A percentile compares a stretch with the other conserved stretches of the same genome.
Conservation (phyloP, 2,113 vertebrate genomes). For the Lasiurus cinereus region DNA sequence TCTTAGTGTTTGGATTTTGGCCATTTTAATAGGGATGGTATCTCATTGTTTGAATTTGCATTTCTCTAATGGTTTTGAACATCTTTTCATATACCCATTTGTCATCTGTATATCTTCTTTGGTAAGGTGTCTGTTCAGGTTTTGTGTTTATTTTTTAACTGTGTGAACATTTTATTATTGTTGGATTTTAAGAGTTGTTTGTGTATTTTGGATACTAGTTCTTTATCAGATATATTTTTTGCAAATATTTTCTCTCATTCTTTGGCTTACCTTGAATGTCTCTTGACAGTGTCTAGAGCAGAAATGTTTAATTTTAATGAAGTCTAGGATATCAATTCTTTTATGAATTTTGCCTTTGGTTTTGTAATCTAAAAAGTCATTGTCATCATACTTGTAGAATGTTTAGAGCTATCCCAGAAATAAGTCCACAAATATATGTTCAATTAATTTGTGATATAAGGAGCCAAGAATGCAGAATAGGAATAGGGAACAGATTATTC, state of each 20-base stretch:
- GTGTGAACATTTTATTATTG: neutral
- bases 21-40: neutral
- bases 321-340: neutral
- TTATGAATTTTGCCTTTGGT: neutral
- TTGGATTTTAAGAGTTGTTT: too few species aligned
- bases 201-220: too few species aligned
- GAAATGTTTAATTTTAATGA: too few species aligned
- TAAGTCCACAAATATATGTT: neutral
- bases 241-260: neutral
- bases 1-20: conserved; percentile 11
- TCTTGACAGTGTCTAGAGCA: neutral
- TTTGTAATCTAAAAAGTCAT: neutral
- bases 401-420: neutral
- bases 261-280: neutral
- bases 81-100: too few species aligned
- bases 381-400: neutral
- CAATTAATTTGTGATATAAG: conserved; percentile 4
- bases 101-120: too few species aligned
- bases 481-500: neutral
- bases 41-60: too few species aligned
- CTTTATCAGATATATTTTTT: too few species aligned
- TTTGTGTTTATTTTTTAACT: neutral
- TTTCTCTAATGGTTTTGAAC: too few species aligned
- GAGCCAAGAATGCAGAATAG: neutral
- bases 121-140: neutral